phyloP scores from a whole-genome alignment of 2,888 invertebrate species.

The Cataglyphis livida region DNA sequence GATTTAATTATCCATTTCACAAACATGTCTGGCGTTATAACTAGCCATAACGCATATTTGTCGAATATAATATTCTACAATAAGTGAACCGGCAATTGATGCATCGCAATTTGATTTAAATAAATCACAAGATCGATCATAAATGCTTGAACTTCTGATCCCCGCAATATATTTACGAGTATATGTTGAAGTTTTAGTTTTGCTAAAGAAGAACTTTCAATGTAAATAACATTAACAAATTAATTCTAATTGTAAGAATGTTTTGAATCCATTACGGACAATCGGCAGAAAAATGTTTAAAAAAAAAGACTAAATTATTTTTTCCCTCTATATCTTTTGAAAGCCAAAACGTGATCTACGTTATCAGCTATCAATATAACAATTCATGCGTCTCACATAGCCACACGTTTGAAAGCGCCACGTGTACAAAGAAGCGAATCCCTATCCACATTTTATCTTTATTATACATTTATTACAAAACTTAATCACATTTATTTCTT shows the following conservation, averaged over 20 bases:
- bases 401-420: constrained; percentile 41
- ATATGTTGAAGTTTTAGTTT: background rate
- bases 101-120: constrained; percentile 8
- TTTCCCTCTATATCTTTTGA: background rate
- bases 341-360: constrained; percentile 14
- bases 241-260: background rate
- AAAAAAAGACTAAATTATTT: background rate
- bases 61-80: background rate
- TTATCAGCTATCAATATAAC: constrained; percentile 29
- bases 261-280: background rate
- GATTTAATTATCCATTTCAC: constrained; percentile 32
- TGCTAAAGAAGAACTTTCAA: constrained; percentile 11
- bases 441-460: background rate
- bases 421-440: constrained; percentile 8
- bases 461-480: background rate
- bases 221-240: background rate
- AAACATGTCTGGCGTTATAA: background rate
- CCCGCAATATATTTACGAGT: background rate
- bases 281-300: background rate
- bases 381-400: background rate
- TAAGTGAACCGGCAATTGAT: background rate
- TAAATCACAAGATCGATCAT: background rate
- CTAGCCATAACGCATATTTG: background rate
- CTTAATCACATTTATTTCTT: background rate
- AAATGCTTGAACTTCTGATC: background rate